Base-by-base conservation (phyloP, 1,140 invertebrate genomes). In the Zaprionus tsacasi region DNA sequence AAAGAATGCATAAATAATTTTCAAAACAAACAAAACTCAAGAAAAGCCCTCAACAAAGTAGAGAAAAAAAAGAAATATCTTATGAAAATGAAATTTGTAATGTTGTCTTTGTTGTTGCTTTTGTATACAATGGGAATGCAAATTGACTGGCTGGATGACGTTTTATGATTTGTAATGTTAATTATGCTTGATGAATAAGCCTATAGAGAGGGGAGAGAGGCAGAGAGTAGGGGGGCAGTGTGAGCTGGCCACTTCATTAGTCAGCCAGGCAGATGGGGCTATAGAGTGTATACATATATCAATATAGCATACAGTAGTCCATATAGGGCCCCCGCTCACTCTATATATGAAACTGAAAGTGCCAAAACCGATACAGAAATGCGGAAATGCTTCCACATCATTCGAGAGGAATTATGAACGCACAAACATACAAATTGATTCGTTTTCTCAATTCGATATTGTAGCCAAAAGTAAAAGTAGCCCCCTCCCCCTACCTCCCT, bases 151-250 rank as follows among this genome's bases (percentile, higher is more conserved):
- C 35, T 56, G 45, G 71, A 67, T 64, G 64, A 79, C 63, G 68
- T 79, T 82, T 83, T 82, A 80, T 88, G 85, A 88, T 89, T 88
- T 83, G 80, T 88, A 89, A 89, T 89, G 85, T 83, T 88, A 89
- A 89, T 88, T 83, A 88, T 76, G 74, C 63, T 76, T 76, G 63
- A 72, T 76, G 74, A 76, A 72, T 76, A 76, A 76, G 63, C 54
- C 30, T 8, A 58, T 6, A 13, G 12, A 56, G 17, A 52, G 40
- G 30, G 48, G 17, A 11, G 33, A 25, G 13, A 33, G n/a, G n/a
- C 21, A 38, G 35, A 15, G 15, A 45, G n/a, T n/a, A n/a, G 21
- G 21, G 21, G 38, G 27, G 27, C 27, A 30, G 27, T 30, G 27
- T 17, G 21, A 54, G 55, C 55, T 54, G 11, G 45, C 45, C 10